Conservation (phyloP, 2,113 vertebrate species). For the Craseonycteris thonglongyai region DNA sequence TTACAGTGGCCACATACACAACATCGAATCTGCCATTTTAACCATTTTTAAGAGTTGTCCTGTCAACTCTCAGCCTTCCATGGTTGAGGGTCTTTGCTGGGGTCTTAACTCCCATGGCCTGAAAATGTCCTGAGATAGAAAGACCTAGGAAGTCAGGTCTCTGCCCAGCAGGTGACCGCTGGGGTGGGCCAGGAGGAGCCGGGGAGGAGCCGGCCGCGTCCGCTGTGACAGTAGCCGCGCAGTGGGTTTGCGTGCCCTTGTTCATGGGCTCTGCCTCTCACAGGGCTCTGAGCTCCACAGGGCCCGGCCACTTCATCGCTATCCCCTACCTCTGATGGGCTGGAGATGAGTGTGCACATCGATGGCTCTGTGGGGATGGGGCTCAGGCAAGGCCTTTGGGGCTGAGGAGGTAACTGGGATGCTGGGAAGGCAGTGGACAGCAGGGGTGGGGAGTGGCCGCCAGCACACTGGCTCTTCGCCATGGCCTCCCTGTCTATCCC, state of each 20-base stretch:
- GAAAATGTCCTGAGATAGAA: background rate
- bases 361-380: background rate
- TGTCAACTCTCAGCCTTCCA: accelerated
- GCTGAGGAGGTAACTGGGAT: background rate
- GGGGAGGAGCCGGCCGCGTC: accelerated
- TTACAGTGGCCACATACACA: background rate
- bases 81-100: background rate
- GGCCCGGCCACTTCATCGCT: accelerated
- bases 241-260: accelerated
- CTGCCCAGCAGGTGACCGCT: background rate
- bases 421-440: background rate
- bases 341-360: accelerated
- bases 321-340: accelerated
- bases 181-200: accelerated
- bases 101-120: accelerated
- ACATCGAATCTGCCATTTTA: background rate
- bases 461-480: background rate
- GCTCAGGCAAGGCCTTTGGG: too few species aligned
- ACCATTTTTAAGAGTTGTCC: background rate
- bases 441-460: accelerated
- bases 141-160: background rate
- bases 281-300: background rate
- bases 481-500: accelerated
- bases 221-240: accelerated
- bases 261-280: background rate